Conservation (phyloP, 2,888 invertebrate species). For the Yponomeuta plumbellus region DNA sequence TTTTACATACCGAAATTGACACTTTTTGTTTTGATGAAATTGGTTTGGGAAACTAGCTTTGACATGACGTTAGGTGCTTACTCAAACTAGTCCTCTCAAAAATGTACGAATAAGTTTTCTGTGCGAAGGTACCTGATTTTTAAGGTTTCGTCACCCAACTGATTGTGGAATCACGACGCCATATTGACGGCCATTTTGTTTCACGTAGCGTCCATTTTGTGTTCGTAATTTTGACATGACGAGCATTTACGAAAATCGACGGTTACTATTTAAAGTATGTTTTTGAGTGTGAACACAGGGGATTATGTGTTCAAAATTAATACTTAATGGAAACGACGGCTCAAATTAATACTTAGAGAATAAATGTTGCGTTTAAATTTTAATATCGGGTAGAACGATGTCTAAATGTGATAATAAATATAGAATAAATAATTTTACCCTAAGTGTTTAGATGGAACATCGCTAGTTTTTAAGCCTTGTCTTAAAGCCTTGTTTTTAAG, state of each 20-base stretch:
- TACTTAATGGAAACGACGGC: slow-evolving; percentile 8
- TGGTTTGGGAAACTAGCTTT: no score
- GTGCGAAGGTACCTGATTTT: background rate
- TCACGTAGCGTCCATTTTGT: slow-evolving; percentile 1
- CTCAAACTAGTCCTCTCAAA: background rate
- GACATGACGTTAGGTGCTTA: no score
- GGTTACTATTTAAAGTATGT: background rate
- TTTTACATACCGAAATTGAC: no score
- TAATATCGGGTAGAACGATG: slow-evolving; percentile 8
- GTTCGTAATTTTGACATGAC: background rate
- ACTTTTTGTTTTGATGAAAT: no score
- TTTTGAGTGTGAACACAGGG: slow-evolving; percentile 5
- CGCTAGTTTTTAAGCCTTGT: background rate
- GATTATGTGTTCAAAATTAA: slow-evolving; percentile 4
- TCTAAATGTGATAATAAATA: slow-evolving; percentile 13
- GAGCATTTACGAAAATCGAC: background rate
- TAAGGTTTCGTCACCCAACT: background rate
- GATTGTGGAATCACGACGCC: background rate
- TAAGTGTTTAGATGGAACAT: slow-evolving; percentile 2
- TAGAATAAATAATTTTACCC: slow-evolving; percentile 1
- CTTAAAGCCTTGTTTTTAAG: no score
- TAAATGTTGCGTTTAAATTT: slow-evolving; percentile 10
- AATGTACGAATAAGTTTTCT: background rate
- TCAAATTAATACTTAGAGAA: slow-evolving; percentile 11
- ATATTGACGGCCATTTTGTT: background rate